Evolutionary conservation across 2,888 invertebrate genomes (phyloP).

Genomic region (Autographa pulchrina): DNA sequence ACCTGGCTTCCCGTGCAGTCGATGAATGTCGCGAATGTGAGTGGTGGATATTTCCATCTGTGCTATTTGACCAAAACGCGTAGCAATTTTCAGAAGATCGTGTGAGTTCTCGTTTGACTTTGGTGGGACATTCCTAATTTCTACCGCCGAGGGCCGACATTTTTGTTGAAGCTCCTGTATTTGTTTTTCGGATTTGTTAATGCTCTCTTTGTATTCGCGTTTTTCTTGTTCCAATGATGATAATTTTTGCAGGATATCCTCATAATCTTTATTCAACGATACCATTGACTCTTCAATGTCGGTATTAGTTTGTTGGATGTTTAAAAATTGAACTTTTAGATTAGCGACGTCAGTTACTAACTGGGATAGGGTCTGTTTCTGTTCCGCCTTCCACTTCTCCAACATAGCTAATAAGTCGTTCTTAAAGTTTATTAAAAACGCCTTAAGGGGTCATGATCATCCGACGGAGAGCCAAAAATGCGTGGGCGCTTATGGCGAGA

Average conservation of each 20-base stretch:
- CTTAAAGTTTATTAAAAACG: not conserved
- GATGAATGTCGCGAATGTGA: not conserved
- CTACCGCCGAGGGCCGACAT: not conserved
- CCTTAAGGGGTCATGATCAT: not conserved
- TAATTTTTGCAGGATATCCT: not conserved
- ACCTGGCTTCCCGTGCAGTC: not conserved
- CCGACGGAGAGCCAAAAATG: no score
- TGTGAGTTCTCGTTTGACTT: not conserved
- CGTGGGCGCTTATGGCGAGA: no score
- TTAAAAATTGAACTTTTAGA: not conserved
- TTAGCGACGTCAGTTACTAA: not conserved
- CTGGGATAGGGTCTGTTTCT: slow-evolving; percentile 1
- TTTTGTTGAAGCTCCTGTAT: slow-evolving; percentile 1
- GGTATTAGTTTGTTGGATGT: not conserved
- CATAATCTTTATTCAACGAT: not conserved
- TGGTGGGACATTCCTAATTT: not conserved
- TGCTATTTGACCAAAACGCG: not conserved
- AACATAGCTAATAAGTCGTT: not conserved
- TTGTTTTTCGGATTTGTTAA: not conserved
- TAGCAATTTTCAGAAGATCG: not conserved
- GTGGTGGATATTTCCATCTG: not conserved
- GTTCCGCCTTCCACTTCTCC: slow-evolving; percentile 2
- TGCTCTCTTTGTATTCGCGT: not conserved
- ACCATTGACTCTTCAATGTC: not conserved
- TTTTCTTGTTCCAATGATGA: not conserved